Base-by-base conservation (phyloP, 2,888 invertebrate genomes). In the Barypeithes pellucidus region DNA sequence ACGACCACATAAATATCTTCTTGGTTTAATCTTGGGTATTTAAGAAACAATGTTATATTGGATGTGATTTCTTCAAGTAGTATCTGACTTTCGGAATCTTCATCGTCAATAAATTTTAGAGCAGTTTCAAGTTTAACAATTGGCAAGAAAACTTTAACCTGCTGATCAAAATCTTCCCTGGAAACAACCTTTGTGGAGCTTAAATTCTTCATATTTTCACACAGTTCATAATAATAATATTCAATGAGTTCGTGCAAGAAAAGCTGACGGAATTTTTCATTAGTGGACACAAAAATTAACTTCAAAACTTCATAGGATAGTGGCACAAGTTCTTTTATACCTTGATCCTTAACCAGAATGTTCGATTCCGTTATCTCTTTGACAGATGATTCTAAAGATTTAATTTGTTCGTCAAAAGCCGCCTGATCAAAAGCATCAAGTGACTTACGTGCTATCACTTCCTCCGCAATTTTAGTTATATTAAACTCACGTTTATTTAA, bases 1-100 rank as follows among this genome's bases (percentile, higher is more conserved):
- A 80, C 47, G 4, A 81, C 75, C 29, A 65, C 71, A 61, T 79
- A 79, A 71, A 79, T 80, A 73, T 82, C 81, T 75, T 82, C 80
- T 47, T 75, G 67, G 18, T 77, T 75, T 45, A 81, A 36, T 22
- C 67, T 62, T 1, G 77, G 76, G 67, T 29, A 33, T 16, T 68
- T 52, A 11, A 74, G 54, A 60, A 47, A 66, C 3, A 45, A 45
- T 16, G 52, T 50, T 22, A 76, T 39, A 59, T 76, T 70, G 12
- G 50, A 62, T n/a, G 50, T 39, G 12, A 75, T 16, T 24, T 71
- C 65, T 24, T 47, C 9, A 18, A 50, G 18, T 14, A 14, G 18
- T 29, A 5, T 12, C 20, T 50, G 50, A 7, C 24, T 50, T 24
- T 22, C 22, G 5, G 3, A 4, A 5, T 12, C 50, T n/a, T 50